These are phyloP conservation scores for Galendromus occidentalis DNA, from an alignment of 1,140 invertebrate genomes.

Conservation along the genomic window DNA sequence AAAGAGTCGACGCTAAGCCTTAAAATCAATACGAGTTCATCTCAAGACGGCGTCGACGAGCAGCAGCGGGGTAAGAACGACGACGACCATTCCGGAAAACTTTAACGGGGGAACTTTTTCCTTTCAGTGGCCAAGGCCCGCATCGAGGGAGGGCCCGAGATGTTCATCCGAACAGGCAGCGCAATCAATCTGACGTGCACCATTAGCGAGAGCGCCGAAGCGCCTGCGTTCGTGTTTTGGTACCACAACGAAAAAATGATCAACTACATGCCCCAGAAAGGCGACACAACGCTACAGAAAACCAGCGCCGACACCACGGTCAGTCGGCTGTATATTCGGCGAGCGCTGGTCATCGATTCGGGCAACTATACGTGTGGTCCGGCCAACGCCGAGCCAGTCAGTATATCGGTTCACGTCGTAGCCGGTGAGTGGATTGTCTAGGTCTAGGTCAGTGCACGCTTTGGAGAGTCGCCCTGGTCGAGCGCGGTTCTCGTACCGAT, in stretches of 20 bases:
- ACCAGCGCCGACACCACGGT: constrained; percentile 23
- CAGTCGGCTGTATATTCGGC: constrained; percentile 45
- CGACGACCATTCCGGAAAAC: too few relatives aligned
- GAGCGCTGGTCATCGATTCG: constrained; percentile 47
- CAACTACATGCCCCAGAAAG: constrained; percentile 20
- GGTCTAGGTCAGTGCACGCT: too few relatives aligned
- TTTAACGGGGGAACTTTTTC: constrained; percentile 16
- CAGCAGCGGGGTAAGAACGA: too few relatives aligned
- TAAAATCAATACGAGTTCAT: too few relatives aligned
- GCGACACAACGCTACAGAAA: constrained; percentile 16
- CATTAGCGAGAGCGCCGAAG: constrained; percentile 65
- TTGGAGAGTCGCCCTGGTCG: too few relatives aligned
- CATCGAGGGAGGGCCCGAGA: constrained; percentile 65
- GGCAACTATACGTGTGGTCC: constrained; percentile 71
- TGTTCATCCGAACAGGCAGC: constrained; percentile 71
- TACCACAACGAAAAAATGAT: constrained; percentile 36
- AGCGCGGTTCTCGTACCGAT: too few relatives aligned
- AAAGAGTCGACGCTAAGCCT: too few relatives aligned
- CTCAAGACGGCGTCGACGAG: too few relatives aligned
- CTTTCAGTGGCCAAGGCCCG: constrained; percentile 63
- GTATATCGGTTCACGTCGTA: constrained; percentile 62
- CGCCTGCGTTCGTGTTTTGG: constrained; percentile 76
- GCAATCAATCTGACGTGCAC: constrained; percentile 83
- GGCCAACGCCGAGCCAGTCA: constrained; percentile 58
- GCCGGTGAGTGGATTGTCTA: constrained; percentile 41